Evolutionary conservation across 2,888 invertebrate species (phyloP), one percentile per base, ranked within the genome.

Genomic region (Crematogaster levior): DNA sequence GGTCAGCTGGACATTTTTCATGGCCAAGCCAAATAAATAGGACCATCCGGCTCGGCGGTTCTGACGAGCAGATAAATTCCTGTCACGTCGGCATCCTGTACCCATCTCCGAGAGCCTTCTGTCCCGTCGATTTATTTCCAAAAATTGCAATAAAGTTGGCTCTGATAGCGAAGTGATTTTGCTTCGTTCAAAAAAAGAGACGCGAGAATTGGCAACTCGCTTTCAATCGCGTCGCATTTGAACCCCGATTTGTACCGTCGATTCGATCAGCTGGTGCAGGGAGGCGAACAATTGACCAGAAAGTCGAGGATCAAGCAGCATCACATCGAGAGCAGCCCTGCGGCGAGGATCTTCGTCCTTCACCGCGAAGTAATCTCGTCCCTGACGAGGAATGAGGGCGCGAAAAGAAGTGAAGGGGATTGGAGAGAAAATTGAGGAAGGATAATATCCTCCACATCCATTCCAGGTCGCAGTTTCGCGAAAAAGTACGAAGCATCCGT

Each of bases 1-100:
- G 83, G 65, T 73, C 84, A 82, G 86, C 82, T 80, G 82, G 85
- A 86, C 89, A 87, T 89, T 89, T 89, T 89, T 89, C 89, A 89
- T 84, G 89, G 85, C 75, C 88, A 85, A 72, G 79, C 84, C 84
- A 86, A 88, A 84, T 88, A 88, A 88, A 88, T 88, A 85, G 85
- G 81, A 80, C 84, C 79, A 80, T 80, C 63, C 81, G 27, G 77
- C 21, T 7, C 21, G 84, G 63, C 56, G 18, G 40, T 79, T 81
- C 86, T 85, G 89, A 89, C 88, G 86, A 85, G 73, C 80, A 30
- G 85, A 81, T 81, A 84, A 84, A 82, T 82, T 82, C 82, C 79
- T 82, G 87, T 86, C 88, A 86, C 84, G 66, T 72, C n/a, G 88
- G 77, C 43, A 34, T 79, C 68, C 77, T 53, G 43, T 66, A 66